Evolutionary conservation across 2,888 invertebrate genomes (phyloP), one percentile per base, ranked within the genome.

Genomic region (Poecilus cupreus): DNA sequence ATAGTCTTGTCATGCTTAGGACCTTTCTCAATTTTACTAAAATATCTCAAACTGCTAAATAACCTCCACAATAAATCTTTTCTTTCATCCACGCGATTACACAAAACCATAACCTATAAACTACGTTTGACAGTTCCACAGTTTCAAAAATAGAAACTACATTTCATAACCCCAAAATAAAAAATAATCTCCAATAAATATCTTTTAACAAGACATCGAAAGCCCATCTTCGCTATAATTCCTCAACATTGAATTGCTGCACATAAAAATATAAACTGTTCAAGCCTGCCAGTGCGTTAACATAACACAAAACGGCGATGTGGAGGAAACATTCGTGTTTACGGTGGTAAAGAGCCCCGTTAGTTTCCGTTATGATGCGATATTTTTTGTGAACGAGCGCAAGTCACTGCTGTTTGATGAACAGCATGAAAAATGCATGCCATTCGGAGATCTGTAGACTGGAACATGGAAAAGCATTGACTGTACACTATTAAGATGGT

Each of bases 401-500:
- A 20, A 26, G 54, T 68, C 39, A 76, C 37, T 54, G 57, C 13
- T 51, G 11, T 76, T 76, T 76, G 57, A 76, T 22, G 37, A 39
- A 57, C 24, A 57, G n/a, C 76, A 76, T 76, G 76, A 76, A 76
- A 76, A 76, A 76, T 76, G 76, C 51, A 75, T 75, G 51, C 24
- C 51, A 51, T 51, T 16, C 37, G n/a, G 6, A 16, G 18, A 18
- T 16, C 49, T n/a, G 32, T 3, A 32, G 4, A 6, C 49, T 18
- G 49, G 49, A 49, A 13, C n/a, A 2, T 49, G 13, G 49, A 13
- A 49, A 1, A 5, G 11, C n/a, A n/a, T n/a, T n/a, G n/a, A n/a
- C n/a, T n/a, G 32, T 32, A 2, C 4, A 3, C 8, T 32, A 32
- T 3, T 5, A 32, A 26, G 32, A 3, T 32, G 5, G 32, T 26